Evolutionary conservation across 1,140 invertebrate species (phyloP), one percentile per base, ranked within the genome.

Genomic region (Aphelinus certus): DNA sequence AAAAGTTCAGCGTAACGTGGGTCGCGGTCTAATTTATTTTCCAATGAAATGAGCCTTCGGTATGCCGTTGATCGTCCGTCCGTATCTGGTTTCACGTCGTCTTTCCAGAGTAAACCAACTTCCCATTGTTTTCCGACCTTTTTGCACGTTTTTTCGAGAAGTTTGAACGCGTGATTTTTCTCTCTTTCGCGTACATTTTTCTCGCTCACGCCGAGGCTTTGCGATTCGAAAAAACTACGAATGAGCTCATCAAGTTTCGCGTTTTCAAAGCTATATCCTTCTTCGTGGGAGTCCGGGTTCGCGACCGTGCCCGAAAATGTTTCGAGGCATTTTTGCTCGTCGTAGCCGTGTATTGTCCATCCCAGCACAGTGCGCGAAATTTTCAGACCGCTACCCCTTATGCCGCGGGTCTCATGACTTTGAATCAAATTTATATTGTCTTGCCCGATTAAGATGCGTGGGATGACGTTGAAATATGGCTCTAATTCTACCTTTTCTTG

Each of bases 81-180:
- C 0, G 73, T 65, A 2, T 71, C 42, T 3, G 51, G 3, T 3
- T 46, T 10, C 1, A 3, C 0, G n/a, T 75, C 63, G 7, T 5
- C 64, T 75, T 72, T 68, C 78, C 78, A 81, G 42, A 81, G 62
- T 51, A 81, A 67, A 3, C 78, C 78, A 3, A 71, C 78, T 51
- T 81, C 76, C 65, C 71, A 80, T 7, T 55, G 46, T n/a, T 65
- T 61, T 62, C 7, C 61, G 43, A 47, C 45, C 3, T 42, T 7
- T 1, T 10, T 3, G 2, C 68, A 60, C 2, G 55, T 66, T 4
- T 60, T 43, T 49, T 7, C 10, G 6, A 76, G n/a, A 26, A 70
- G 26, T 26, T 26, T 26, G 26, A 26, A 26, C 26, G 26, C 26
- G 26, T 26, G 26, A 26, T 26, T 26, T 26, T 26, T 69, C 2